phyloP scores from a whole-genome alignment of 2,797 vertebrate genomes.

The Microchirus variegatus region DNA sequence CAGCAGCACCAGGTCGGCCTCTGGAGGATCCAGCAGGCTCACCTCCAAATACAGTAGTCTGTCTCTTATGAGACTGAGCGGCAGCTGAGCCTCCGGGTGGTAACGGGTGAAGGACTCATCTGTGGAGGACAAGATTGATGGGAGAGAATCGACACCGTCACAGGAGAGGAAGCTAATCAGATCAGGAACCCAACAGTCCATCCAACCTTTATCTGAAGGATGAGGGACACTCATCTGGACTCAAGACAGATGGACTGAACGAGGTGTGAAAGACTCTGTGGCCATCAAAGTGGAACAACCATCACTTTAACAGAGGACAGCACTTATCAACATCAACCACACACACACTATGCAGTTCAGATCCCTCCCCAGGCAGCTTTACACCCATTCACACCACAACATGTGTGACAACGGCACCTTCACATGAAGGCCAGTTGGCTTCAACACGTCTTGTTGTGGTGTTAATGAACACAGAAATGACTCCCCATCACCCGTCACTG shows the following conservation, averaged over 20 bases:
- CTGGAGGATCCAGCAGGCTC: slow-evolving; percentile 46
- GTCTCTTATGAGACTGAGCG: slow-evolving; percentile 44
- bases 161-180: no score
- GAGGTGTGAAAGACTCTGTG: not conserved
- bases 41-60: slow-evolving; percentile 59
- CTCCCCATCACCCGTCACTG: no score
- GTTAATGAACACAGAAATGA: not conserved
- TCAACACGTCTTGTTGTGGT: not conserved
- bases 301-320: no score
- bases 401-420: not conserved
- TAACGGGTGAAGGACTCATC: slow-evolving; percentile 62
- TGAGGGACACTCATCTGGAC: not conserved
- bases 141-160: no score
- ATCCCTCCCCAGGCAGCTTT: not conserved
- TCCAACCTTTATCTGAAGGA: not conserved
- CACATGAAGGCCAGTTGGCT: not conserved
- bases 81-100: slow-evolving; percentile 57
- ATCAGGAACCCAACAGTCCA: not conserved
- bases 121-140: slow-evolving; percentile 9
- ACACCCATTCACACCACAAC: not conserved
- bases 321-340: no score
- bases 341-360: no score
- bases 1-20: slow-evolving; percentile 51
- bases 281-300: not conserved
- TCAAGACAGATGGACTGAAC: not conserved